Percentiles rank a stretch among this genome's conserved stretches.
These are phyloP conservation scores for Rana temporaria DNA, from an alignment of 2,113 vertebrate species.

Conservation along the genomic window DNA sequence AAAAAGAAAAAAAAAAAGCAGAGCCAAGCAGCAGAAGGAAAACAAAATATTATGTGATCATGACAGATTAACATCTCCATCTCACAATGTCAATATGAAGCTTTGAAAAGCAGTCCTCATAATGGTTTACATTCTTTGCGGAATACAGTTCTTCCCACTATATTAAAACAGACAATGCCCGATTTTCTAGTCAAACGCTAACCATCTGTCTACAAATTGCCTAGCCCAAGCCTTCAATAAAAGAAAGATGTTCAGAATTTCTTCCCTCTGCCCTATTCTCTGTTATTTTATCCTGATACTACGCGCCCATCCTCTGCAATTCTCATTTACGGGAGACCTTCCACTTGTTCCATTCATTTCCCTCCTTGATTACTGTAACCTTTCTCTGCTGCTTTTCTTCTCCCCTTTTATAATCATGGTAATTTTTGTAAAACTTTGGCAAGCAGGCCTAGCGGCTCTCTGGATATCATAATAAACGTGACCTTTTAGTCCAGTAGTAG, in stretches of 20 bases:
- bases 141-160: constrained; percentile 1
- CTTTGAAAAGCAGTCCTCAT: background rate
- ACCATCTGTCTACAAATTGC: constrained; percentile 41
- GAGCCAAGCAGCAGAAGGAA: background rate
- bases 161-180: constrained; percentile 31
- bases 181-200: constrained; percentile 13
- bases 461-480: too few relatives aligned
- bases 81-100: background rate
- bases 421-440: background rate
- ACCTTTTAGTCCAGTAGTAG: too few relatives aligned
- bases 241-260: constrained; percentile 18
- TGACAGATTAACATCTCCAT: background rate
- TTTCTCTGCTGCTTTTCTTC: background rate
- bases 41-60: background rate
- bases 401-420: background rate
- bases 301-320: background rate
- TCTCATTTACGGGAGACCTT: background rate
- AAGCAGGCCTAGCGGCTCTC: background rate
- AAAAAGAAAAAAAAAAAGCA: too few relatives aligned
- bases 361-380: constrained; percentile 19
- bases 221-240: constrained; percentile 24
- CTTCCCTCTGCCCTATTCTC: background rate
- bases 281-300: background rate
- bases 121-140: constrained; percentile 19
- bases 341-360: background rate